These are phyloP conservation scores for Hemaris fuciformis DNA, from an alignment of 2,888 invertebrate genomes.

Conservation along the genomic window DNA sequence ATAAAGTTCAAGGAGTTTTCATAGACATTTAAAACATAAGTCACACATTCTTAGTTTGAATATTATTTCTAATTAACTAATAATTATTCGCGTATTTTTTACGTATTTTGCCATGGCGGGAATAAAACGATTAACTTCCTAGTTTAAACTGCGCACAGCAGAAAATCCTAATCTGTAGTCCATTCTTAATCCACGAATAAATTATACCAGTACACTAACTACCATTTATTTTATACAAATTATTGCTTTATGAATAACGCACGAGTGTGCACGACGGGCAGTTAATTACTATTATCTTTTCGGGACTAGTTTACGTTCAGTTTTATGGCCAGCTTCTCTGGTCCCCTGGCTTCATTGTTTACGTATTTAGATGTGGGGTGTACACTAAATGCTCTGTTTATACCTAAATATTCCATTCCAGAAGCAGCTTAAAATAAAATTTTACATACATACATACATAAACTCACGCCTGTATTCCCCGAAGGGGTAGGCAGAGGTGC, in stretches of 20 bases:
- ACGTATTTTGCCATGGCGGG: too few species aligned
- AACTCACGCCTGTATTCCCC: too few species aligned
- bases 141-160: neutral
- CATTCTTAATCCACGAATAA: slow-evolving; percentile 9
- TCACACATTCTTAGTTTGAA: too few species aligned
- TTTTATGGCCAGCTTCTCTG: slow-evolving; percentile 26
- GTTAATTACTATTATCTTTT: slow-evolving; percentile 30
- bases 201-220: slow-evolving; percentile 10
- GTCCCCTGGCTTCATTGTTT: slow-evolving; percentile 8
- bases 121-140: neutral
- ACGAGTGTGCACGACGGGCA: slow-evolving; percentile 11
- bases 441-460: too few species aligned
- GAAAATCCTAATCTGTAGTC: neutral
- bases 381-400: neutral
- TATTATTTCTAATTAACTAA: too few species aligned
- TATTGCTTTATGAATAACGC: slow-evolving; percentile 14
- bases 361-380: neutral
- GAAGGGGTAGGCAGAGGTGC: too few species aligned
- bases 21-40: too few species aligned
- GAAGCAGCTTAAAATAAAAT: too few species aligned
- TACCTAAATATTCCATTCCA: neutral
- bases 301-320: slow-evolving; percentile 16
- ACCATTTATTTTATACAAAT: slow-evolving; percentile 11
- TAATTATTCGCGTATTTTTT: too few species aligned
- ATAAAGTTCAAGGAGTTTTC: too few species aligned